Percentiles rank a stretch among this genome's conserved stretches.
Evolutionary conservation across 1,140 invertebrate genomes (phyloP).

Genomic region (Euwallacea fornicatus): DNA sequence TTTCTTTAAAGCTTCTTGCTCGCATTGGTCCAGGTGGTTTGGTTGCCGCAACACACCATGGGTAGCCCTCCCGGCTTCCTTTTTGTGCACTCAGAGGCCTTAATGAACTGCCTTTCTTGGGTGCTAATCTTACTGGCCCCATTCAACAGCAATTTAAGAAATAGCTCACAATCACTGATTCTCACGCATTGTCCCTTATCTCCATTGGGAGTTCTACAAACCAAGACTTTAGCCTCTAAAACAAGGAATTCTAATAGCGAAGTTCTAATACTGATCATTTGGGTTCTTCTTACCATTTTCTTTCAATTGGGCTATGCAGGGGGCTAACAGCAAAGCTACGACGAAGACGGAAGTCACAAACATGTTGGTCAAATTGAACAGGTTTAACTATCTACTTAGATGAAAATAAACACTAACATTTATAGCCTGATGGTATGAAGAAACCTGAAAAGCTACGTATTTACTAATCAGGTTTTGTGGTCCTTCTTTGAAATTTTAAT

Average conservation of each 20-base stretch:
- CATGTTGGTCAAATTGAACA: too few relatives aligned
- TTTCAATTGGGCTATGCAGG: too few relatives aligned
- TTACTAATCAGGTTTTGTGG: too few relatives aligned
- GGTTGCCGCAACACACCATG: constrained; percentile 10
- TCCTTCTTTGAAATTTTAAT: too few relatives aligned
- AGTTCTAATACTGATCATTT: too few relatives aligned
- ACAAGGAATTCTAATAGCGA: not conserved
- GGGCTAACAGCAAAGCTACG: too few relatives aligned
- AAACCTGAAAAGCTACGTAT: too few relatives aligned
- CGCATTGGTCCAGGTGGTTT: not conserved
- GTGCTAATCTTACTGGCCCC: not conserved
- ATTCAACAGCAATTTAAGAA: constrained; percentile 7
- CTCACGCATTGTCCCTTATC: constrained; percentile 7
- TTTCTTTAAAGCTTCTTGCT: not conserved
- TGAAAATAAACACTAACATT: too few relatives aligned
- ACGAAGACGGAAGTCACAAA: too few relatives aligned
- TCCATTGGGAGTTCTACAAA: constrained; percentile 14
- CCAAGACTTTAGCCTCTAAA: not conserved
- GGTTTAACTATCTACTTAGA: too few relatives aligned
- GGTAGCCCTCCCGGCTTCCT: constrained; percentile 1
- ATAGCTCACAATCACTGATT: constrained; percentile 12
- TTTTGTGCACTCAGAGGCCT: constrained; percentile 13
- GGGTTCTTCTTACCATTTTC: too few relatives aligned
- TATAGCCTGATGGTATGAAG: too few relatives aligned
- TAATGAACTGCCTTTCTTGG: constrained; percentile 1